Evolutionary conservation across 2,797 vertebrate species (phyloP).

Genomic region (Graptemys geographica): DNA sequence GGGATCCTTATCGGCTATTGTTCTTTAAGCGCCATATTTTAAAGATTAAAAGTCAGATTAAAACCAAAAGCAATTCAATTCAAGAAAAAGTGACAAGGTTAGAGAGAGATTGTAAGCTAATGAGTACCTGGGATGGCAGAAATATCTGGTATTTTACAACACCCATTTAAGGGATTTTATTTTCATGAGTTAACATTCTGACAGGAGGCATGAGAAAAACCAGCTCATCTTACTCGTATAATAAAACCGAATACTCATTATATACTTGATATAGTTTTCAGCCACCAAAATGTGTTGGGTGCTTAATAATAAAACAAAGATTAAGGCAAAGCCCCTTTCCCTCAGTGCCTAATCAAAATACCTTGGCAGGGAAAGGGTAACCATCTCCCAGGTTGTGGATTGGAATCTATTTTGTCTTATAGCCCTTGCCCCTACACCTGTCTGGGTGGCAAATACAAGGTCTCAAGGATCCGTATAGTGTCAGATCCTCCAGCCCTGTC

Average conservation of each 20-base stretch:
- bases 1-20: not conserved
- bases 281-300: not conserved
- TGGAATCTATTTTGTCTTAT: not conserved
- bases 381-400: not conserved
- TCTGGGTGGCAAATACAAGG: not conserved
- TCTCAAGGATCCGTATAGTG: not conserved
- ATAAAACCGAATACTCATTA: not conserved
- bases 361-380: not conserved
- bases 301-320: not conserved
- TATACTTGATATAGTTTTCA: not conserved
- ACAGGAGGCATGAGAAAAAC: not conserved
- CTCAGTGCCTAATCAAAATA: not conserved
- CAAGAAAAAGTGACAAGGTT: not conserved
- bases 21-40: not conserved
- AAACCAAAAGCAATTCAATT: constrained; percentile 16
- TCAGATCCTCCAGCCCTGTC: not conserved
- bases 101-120: not conserved
- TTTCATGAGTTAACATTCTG: not conserved
- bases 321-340: not conserved
- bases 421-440: not conserved
- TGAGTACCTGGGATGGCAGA: not conserved
- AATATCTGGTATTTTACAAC: not conserved
- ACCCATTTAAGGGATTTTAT: not conserved
- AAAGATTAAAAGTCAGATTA: not conserved
- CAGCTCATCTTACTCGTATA: rapidly evolving